phyloP scores from a whole-genome alignment of 1,140 invertebrate species.

The Aphis gossypii region DNA sequence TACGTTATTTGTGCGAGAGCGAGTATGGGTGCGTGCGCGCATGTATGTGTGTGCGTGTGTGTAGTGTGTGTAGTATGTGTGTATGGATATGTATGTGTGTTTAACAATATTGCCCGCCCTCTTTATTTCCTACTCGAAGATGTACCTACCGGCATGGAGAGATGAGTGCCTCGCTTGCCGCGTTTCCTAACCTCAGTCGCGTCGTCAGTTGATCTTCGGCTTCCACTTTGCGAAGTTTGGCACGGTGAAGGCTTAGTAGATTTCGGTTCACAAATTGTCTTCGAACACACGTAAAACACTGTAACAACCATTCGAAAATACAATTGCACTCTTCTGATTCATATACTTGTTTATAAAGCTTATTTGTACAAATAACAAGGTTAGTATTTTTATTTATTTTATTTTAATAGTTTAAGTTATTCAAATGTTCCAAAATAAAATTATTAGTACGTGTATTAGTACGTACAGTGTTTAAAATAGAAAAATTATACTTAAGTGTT shows the following conservation, averaged over 20 bases:
- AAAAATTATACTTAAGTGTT: not conserved
- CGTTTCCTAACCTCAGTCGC: constrained; percentile 12
- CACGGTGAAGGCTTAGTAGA: not conserved
- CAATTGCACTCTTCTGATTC: not conserved
- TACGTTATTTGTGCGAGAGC: not conserved
- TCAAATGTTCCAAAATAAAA: not conserved
- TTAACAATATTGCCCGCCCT: constrained; percentile 52
- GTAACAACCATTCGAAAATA: not conserved
- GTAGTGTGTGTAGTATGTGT: no score
- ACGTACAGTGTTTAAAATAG: not conserved
- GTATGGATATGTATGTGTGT: not conserved
- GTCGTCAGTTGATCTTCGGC: constrained; percentile 56
- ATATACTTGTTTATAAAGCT: not conserved
- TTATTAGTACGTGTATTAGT: not conserved
- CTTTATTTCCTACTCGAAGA: constrained; percentile 57
- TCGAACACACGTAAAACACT: not conserved
- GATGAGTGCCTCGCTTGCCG: constrained; percentile 27
- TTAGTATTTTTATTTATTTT: constrained; percentile 3
- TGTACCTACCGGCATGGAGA: constrained; percentile 32
- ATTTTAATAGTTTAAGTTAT: not conserved
- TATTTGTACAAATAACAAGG: not conserved
- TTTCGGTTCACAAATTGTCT: not conserved
- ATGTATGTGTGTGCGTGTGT: not conserved
- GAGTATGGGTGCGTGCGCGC: not conserved
- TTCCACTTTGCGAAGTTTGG: constrained; percentile 49